These are phyloP conservation scores for Cataglyphis albicans DNA, from an alignment of 2,888 invertebrate genomes.

Conservation along the genomic window DNA sequence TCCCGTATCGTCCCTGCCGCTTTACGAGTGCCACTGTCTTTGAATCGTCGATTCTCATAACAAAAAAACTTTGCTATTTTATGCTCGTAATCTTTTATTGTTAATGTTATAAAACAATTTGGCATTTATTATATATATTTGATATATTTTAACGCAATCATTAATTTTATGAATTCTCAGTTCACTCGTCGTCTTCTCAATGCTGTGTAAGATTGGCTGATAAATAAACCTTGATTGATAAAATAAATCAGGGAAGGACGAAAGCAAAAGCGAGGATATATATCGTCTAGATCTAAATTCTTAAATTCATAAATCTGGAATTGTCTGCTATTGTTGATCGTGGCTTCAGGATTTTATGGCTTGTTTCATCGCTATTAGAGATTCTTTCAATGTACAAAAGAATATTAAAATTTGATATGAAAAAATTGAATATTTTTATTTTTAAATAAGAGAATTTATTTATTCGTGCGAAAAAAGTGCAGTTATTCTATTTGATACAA, in stretches of 20 bases:
- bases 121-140: neutral
- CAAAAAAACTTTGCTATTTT: neutral
- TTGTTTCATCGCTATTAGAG: constrained; percentile 69
- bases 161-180: neutral
- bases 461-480: neutral
- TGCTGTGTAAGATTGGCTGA: neutral
- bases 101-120: neutral
- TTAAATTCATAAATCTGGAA: constrained; percentile 67
- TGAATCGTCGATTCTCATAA: constrained; percentile 19
- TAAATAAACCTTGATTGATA: constrained; percentile 31
- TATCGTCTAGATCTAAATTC: constrained; percentile 57
- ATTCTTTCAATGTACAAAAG: constrained; percentile 62
- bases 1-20: constrained; percentile 38
- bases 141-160: constrained; percentile 1
- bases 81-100: neutral
- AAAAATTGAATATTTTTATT: neutral
- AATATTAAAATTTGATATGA: neutral
- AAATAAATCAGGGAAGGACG: constrained; percentile 43
- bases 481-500: neutral
- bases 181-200: neutral
- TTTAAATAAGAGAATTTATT: constrained; percentile 4
- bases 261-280: constrained; percentile 33
- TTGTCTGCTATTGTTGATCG: constrained; percentile 73
- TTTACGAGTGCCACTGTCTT: neutral
- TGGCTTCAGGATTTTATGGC: constrained; percentile 73